Evolutionary conservation across 1,140 invertebrate genomes (phyloP).

Genomic region (Meloidogyne exigua): DNA sequence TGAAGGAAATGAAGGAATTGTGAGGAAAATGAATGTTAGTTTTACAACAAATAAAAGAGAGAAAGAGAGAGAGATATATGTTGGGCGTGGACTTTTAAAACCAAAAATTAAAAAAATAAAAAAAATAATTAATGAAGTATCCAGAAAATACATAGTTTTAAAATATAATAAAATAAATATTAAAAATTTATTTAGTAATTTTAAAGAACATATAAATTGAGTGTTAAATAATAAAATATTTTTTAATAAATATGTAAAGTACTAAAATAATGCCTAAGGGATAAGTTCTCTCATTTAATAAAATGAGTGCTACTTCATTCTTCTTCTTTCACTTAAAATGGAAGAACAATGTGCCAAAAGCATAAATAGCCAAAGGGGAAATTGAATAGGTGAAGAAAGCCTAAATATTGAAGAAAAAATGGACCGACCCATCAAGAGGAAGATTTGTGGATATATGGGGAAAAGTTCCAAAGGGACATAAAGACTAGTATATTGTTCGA

Average conservation of each 20-base stretch:
- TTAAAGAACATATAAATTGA: no score
- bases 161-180: no score
- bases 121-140: background rate
- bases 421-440: background rate
- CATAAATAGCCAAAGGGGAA: conserved; percentile 16
- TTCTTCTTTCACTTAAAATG: background rate
- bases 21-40: background rate
- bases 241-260: background rate
- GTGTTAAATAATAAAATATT: no score
- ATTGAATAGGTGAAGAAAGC: background rate
- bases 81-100: background rate
- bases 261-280: background rate
- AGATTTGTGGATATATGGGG: background rate
- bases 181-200: no score
- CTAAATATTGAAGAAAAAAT: background rate
- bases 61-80: background rate
- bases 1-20: background rate
- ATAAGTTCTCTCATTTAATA: background rate
- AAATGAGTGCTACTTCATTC: background rate
- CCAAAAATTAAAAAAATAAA: background rate
- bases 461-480: background rate
- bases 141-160: background rate
- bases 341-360: conserved; percentile 23
- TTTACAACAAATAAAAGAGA: background rate
- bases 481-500: background rate